These are phyloP conservation scores for Callorhinus ursinus DNA, from an alignment of 2,113 vertebrate species.

Conservation along the genomic window DNA sequence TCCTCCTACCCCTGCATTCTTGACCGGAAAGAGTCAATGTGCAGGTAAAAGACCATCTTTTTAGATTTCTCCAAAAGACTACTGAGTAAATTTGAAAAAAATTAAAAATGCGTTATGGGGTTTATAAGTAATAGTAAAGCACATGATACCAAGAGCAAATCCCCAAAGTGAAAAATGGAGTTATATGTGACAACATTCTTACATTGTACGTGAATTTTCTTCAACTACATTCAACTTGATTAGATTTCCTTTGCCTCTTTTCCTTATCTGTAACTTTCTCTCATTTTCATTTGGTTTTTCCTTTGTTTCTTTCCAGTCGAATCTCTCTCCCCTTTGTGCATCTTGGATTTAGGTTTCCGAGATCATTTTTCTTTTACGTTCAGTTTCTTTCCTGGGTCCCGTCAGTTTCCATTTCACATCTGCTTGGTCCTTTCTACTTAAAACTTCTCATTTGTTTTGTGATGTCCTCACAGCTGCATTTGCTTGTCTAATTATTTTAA, in stretches of 20 bases:
- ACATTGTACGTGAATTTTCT: neutral
- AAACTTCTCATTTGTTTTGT: neutral
- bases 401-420: neutral
- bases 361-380: neutral
- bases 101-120: neutral
- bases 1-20: neutral
- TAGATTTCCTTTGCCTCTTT: neutral
- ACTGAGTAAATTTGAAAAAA: neutral
- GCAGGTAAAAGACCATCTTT: neutral
- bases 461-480: neutral
- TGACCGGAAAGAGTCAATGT: neutral
- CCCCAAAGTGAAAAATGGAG: neutral
- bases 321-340: neutral
- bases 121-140: neutral
- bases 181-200: neutral
- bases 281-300: neutral
- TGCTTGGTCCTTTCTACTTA: neutral
- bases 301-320: neutral
- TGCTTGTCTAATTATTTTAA: neutral
- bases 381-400: neutral
- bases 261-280: neutral
- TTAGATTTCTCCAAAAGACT: constrained; percentile 12
- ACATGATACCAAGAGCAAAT: neutral
- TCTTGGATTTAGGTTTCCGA: neutral
- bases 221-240: neutral